phyloP scores from a whole-genome alignment of 2,113 vertebrate species.

The Silurus asotus region DNA sequence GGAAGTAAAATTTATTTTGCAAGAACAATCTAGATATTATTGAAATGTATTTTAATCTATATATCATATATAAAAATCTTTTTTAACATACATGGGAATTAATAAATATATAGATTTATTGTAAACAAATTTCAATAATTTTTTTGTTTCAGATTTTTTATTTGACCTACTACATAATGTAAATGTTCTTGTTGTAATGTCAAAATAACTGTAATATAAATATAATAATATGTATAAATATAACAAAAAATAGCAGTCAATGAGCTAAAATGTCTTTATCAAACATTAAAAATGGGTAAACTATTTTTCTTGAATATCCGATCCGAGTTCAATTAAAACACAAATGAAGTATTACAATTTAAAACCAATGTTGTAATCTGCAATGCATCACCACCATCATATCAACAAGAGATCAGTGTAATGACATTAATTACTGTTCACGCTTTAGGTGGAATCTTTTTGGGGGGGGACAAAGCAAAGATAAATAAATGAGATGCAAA shows the following conservation, averaged over 20 bases:
- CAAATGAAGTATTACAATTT: background rate
- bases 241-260: background rate
- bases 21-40: background rate
- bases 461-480: background rate
- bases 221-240: background rate
- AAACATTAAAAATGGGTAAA: background rate
- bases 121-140: too few relatives aligned
- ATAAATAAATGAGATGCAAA: constrained; percentile 36
- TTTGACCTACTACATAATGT: background rate
- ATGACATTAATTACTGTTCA: constrained; percentile 33
- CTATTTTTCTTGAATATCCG: background rate
- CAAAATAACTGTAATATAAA: background rate
- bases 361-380: constrained; percentile 12
- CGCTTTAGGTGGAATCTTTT: constrained; percentile 5
- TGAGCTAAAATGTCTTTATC: background rate
- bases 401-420: constrained; percentile 19
- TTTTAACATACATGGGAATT: background rate
- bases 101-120: background rate
- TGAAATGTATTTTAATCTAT: background rate
- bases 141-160: background rate
- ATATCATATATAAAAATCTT: background rate
- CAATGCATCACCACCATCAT: background rate
- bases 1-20: too few relatives aligned
- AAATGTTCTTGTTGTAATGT: background rate
- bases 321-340: background rate